Evolutionary conservation across 53 echinoderm and acorn worm species (phyloP).

Genomic region (Patiria pectinifera): DNA sequence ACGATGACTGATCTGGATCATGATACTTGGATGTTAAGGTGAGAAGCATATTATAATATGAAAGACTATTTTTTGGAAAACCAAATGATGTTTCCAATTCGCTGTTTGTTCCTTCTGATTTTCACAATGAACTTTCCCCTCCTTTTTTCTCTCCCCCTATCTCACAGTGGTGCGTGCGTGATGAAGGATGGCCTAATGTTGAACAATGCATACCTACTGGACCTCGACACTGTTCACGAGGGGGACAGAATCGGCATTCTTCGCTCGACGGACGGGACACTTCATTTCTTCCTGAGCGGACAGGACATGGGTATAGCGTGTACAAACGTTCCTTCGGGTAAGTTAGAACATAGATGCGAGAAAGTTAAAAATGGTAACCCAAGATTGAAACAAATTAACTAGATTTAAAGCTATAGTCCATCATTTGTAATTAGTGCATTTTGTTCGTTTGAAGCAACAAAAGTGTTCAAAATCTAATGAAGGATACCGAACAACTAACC

Average conservation of each 20-base stretch:
- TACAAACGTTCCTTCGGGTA: conserved; percentile 85
- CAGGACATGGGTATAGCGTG: conserved; percentile 89
- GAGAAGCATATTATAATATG: no score
- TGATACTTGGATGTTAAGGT: conserved; percentile 95
- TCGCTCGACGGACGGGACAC: conserved; percentile 69
- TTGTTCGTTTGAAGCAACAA: no score
- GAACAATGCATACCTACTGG: conserved; percentile 86
- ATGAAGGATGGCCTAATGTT: conserved; percentile 90
- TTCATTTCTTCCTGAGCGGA: conserved; percentile 85
- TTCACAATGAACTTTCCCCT: background rate
- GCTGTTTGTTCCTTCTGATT: background rate
- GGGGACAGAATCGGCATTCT: conserved; percentile 78
- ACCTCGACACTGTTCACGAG: conserved; percentile 84
- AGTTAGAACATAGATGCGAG: background rate
- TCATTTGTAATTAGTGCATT: no score
- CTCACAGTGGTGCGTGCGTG: conserved; percentile 84
- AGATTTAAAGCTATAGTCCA: no score
- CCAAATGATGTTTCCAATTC: background rate
- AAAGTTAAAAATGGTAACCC: background rate
- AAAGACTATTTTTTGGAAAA: no score
- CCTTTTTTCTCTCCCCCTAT: conserved; percentile 1
- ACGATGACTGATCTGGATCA: conserved; percentile 91
- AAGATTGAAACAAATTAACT: no score
- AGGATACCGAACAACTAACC: no score
- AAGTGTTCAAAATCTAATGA: no score